Evolutionary conservation across 30 jellyfish, hydroid and myxozoan genomes (phyloP).

Genomic region (Cassiopea xamachana): DNA sequence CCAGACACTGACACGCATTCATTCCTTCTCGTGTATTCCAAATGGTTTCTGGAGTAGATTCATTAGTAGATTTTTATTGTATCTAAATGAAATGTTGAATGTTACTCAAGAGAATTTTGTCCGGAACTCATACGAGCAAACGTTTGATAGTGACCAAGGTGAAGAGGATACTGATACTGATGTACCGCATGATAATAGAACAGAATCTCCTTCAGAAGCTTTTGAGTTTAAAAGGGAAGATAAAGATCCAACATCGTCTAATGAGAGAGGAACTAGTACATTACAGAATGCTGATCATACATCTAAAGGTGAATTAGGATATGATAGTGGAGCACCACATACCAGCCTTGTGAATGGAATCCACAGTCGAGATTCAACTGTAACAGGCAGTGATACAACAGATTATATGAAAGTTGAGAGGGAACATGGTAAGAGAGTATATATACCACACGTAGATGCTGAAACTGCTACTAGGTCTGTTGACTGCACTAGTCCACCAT

Average conservation of each 20-base stretch:
- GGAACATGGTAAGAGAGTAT: too few relatives aligned
- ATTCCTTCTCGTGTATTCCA: conserved; percentile 63
- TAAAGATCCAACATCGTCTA: too few relatives aligned
- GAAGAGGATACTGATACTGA: not conserved
- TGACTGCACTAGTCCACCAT: not conserved
- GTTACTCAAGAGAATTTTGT: not conserved
- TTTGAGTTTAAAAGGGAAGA: not conserved
- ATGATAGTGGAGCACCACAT: too few relatives aligned
- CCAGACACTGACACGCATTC: too few relatives aligned
- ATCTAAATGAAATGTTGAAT: conserved; percentile 78
- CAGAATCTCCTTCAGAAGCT: not conserved
- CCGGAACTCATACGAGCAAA: not conserved
- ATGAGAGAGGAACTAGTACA: too few relatives aligned
- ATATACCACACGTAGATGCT: too few relatives aligned
- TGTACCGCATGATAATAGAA: not conserved
- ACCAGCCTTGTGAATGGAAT: not conserved
- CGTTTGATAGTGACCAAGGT: not conserved
- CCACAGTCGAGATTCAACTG: too few relatives aligned
- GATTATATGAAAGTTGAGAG: too few relatives aligned
- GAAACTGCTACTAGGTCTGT: not conserved
- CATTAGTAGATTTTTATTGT: conserved; percentile 81
- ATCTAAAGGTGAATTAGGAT: too few relatives aligned
- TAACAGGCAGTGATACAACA: too few relatives aligned
- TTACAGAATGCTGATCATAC: too few relatives aligned
- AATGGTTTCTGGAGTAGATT: conserved; percentile 96